Base-by-base conservation (phyloP, 2,888 invertebrate genomes). In the Meloe dianella region DNA sequence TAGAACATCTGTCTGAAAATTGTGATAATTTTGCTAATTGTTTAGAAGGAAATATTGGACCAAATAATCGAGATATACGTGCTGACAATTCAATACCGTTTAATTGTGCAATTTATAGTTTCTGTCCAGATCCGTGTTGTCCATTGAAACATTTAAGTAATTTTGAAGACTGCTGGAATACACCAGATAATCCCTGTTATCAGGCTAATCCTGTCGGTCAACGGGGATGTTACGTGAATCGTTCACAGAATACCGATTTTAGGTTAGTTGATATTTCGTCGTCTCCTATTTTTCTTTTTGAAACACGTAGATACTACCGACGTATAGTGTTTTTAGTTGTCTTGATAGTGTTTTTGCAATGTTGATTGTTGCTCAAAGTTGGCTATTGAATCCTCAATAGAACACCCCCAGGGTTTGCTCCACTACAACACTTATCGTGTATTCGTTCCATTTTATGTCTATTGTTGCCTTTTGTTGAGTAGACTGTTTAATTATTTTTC, bases 111-210 rank as follows among this genome's bases (percentile, higher is more conserved):
- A 76, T 84, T 69, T 89, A 89, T 75, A 89, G 90, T 76, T 90
- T 90, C 81, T 90, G 90, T 79, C 90, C 90, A 8, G 89, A 90
- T 78, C 86, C 87, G 8, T 90, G 90, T 74, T 90, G 90, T 75
- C 85, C 87, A 20, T 75, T 84, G 65, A 86, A 85, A 73, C 85
- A 86, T 74, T 77, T 87, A 12, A 73, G 78, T 22, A 74, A 80
- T 22, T 71, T 79, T 64, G 79, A 79, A 10, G 80, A 85, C 59
- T 90, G 89, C 76, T 80, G 82, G 75, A 77, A 84, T 38, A 80
- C 78, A 62, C 71, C 73, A 51, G 75, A 74, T 20, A 89, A 89
- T 81, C 89, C 89, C 14, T 89, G 89, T 77, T 85, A 82, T 74
- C 74, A 74, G 27, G 83, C 80, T 72, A 86, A 86, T 70, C 74